phyloP scores from a whole-genome alignment of 1,140 invertebrate genomes.

The Ceratina australensis region DNA sequence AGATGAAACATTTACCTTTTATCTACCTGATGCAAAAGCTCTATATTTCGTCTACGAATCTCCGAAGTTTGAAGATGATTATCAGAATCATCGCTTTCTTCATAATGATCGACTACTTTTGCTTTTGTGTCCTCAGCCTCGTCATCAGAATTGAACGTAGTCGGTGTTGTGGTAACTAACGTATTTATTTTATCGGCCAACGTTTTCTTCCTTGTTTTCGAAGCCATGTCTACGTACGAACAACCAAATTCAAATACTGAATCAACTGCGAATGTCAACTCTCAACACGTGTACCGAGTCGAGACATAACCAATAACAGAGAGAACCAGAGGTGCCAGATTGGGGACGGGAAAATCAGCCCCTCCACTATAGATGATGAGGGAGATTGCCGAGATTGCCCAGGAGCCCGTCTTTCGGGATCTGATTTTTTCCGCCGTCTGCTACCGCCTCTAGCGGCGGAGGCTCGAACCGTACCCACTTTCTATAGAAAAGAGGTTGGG shows the following conservation, averaged over 20 bases:
- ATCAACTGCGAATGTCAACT: background rate
- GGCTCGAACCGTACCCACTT: no score
- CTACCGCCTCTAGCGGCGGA: no score
- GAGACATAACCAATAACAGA: conserved; percentile 39
- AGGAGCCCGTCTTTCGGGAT: no score
- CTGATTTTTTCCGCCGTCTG: no score
- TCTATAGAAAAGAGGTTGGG: no score
- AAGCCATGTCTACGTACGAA: conserved; percentile 56
- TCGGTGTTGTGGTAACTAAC: conserved; percentile 80
- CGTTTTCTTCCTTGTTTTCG: conserved; percentile 64
- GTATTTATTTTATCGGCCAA: conserved; percentile 83
- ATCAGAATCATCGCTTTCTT: conserved; percentile 61
- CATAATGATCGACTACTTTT: conserved; percentile 68
- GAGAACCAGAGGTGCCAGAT: no score
- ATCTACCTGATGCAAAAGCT: conserved; percentile 84
- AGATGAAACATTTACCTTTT: conserved; percentile 70
- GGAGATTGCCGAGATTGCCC: no score
- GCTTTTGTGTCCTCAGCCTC: conserved; percentile 81
- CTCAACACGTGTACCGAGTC: conserved; percentile 7
- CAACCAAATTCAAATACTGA: background rate
- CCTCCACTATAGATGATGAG: no score
- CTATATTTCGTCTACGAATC: conserved; percentile 83
- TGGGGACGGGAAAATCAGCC: no score
- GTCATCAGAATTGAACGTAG: conserved; percentile 76
- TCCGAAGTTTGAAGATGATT: conserved; percentile 77